Percentiles rank a stretch among this genome's conserved stretches.
These are phyloP conservation scores for Lymantria monacha DNA, from an alignment of 2,888 invertebrate genomes.

Conservation along the genomic window DNA sequence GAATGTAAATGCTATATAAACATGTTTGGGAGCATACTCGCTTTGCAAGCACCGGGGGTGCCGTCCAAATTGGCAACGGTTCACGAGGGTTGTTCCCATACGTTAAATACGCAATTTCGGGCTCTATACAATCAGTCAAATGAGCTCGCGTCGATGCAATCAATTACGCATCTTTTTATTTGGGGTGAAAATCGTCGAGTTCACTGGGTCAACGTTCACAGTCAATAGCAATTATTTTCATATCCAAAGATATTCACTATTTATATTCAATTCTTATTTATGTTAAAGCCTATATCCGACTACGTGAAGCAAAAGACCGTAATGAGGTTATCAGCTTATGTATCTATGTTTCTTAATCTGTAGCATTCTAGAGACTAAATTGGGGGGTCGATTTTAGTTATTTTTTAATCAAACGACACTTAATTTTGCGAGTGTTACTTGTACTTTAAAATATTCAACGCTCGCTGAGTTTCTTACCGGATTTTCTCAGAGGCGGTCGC, in stretches of 20 bases:
- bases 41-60: conserved; percentile 42
- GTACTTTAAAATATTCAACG: too few relatives aligned
- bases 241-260: conserved; percentile 6
- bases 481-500: too few relatives aligned
- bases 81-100: conserved; percentile 72
- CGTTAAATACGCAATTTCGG: conserved; percentile 79
- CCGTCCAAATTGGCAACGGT: conserved; percentile 72
- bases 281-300: too few relatives aligned
- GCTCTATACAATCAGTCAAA: conserved; percentile 75
- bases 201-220: conserved; percentile 54
- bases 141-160: conserved; percentile 75
- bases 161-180: conserved; percentile 72
- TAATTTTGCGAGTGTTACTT: too few relatives aligned
- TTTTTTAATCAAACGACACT: too few relatives aligned
- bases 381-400: too few relatives aligned
- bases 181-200: conserved; percentile 46
- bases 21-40: conserved; percentile 43
- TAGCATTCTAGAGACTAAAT: too few relatives aligned
- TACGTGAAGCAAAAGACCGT: too few relatives aligned
- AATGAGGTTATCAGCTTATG: too few relatives aligned
- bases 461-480: too few relatives aligned
- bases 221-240: conserved; percentile 24
- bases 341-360: too few relatives aligned
- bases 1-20: conserved; percentile 59
- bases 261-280: conserved; percentile 1